These are phyloP conservation scores for Turritopsis rubra DNA, from an alignment of 30 jellyfish, hydroid and myxozoan genomes.

Conservation along the genomic window DNA sequence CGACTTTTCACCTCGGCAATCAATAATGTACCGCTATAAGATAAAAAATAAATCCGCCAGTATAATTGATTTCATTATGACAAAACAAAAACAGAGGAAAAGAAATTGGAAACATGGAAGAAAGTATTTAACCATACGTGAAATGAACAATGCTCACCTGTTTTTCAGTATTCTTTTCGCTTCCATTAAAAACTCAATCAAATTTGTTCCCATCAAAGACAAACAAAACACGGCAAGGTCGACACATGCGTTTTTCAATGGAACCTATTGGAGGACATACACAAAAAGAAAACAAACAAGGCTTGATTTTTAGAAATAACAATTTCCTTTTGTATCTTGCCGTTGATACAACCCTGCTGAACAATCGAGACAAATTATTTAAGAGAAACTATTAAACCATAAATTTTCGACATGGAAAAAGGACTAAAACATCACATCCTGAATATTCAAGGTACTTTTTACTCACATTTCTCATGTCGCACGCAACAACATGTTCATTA, in stretches of 20 bases:
- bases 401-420: no score
- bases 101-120: not conserved
- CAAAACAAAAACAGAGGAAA: no score
- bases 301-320: not conserved
- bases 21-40: constrained; percentile 57
- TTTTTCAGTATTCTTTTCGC: constrained; percentile 65
- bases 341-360: no score
- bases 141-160: constrained; percentile 40
- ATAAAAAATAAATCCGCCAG: not conserved
- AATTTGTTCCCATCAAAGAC: constrained; percentile 89
- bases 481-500: constrained; percentile 55
- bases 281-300: not conserved
- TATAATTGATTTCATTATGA: no score
- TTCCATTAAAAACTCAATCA: constrained; percentile 62
- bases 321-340: not conserved
- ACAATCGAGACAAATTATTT: not conserved
- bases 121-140: no score
- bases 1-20: constrained; percentile 91
- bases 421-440: no score
- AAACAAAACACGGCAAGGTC: constrained; percentile 80
- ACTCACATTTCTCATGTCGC: constrained; percentile 83
- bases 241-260: constrained; percentile 40
- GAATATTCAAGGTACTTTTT: no score
- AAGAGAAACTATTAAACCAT: no score
- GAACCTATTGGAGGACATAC: constrained; percentile 51